phyloP scores from a whole-genome alignment of 2,797 vertebrate genomes.

The Telmatherina bonti region DNA sequence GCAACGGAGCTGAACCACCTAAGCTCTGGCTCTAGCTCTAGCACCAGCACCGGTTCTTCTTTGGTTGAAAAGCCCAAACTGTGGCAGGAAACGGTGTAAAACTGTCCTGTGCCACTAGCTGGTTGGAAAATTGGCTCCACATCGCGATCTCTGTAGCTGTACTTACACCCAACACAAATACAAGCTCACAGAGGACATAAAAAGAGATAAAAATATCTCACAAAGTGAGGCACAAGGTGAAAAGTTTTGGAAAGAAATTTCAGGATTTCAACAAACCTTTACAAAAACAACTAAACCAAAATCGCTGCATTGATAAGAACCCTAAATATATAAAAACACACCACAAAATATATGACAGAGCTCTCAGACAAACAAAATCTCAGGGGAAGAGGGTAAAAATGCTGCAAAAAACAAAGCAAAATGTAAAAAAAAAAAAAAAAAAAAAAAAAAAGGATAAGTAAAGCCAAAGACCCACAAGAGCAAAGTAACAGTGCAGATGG shows the following conservation, averaged over 20 bases:
- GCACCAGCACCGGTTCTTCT: no score
- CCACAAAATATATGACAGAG: neutral
- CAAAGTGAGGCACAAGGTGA: no score
- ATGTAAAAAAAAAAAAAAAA: neutral
- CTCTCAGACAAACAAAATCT: neutral
- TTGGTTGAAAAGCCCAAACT: no score
- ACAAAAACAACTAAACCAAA: neutral
- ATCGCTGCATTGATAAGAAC: neutral
- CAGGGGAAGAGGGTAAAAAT: neutral
- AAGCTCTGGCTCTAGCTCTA: no score
- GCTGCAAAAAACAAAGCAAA: neutral
- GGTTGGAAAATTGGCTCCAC: constrained; percentile 28
- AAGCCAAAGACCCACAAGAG: constrained; percentile 6
- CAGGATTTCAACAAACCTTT: neutral
- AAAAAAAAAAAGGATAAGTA: neutral
- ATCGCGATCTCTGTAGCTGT: constrained; percentile 55
- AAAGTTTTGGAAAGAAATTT: neutral
- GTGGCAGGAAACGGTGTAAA: constrained; percentile 27
- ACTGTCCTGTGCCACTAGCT: constrained; percentile 18
- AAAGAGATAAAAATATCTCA: neutral
- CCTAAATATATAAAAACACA: neutral
- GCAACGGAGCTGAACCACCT: no score
- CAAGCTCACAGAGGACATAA: neutral
- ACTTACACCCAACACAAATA: constrained; percentile 25
- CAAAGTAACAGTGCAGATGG: constrained; percentile 20